Base-by-base conservation (phyloP, 2,113 vertebrate species). In the Cyanoramphus novaezelandiae region DNA sequence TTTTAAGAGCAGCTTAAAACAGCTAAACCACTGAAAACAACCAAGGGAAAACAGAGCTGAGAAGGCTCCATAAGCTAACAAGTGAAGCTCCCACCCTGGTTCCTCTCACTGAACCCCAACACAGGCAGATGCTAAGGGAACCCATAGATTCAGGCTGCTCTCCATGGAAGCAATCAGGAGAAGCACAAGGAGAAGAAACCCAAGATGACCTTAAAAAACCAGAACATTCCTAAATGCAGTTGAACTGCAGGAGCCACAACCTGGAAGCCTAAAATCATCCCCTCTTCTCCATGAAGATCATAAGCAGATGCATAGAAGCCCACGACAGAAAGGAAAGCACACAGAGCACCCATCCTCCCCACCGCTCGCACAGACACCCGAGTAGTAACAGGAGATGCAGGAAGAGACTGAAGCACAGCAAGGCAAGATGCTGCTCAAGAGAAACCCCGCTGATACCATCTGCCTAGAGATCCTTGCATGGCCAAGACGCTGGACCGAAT, bases 131-230 rank as follows among this genome's bases (percentile, higher is more conserved):
- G 6, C 11, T 68, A 7, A 4, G 11, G 39, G 8, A 92, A 23
- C 59, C 71, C 67, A 39, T 0, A 63, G 33, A 59, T 77, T 41
- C 57, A 57, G 44, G 25, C 20, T 74, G 50, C 29, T 35, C 37
- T 59, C 57, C 21, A 52, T 7, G 49, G 70, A 37, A 47, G 9
- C 39, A 47, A 7, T 6, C 35, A 78, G 12, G 31, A 77, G 47
- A 77, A 82, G 13, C 35, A 72, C 4, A 6, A 4, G 2, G 8
- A 75, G 7, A 63, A 74, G 28, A 14, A 60, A 33, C 3, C 17
- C 19, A 55, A 28, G 4, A 1, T 0, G 5, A 64, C 10, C 47
- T 33, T 65, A 13, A 7, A 21, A 77, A n/a, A 7, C 6, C n/a
- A 18, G 25, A 13, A 5, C n/a, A 23, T 24, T 49, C 41, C 63